Conservation (phyloP, 1,140 invertebrate species). For the Aphaenogaster floridana region DNA sequence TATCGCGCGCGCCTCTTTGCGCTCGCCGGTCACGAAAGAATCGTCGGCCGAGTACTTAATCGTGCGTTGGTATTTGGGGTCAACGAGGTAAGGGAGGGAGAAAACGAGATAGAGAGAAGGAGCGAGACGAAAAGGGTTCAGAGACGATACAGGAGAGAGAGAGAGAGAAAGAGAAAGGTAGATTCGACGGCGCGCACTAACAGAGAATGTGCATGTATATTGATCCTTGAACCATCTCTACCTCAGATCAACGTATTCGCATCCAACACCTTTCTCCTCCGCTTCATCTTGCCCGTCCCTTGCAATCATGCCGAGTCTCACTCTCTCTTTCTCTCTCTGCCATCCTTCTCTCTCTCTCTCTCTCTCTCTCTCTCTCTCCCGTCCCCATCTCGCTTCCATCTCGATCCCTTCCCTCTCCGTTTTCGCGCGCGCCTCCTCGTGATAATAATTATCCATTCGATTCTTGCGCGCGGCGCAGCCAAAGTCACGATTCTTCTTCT, state of each 20-base stretch:
- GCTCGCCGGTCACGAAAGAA: conserved; percentile 70
- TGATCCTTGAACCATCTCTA: conserved; percentile 77
- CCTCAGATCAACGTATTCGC: conserved; percentile 64
- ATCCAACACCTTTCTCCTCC: conserved; percentile 74
- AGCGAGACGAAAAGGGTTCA: conserved; percentile 20
- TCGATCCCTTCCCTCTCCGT: neutral
- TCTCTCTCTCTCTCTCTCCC: neutral
- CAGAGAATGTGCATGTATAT: conserved; percentile 36
- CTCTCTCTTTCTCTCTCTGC: neutral
- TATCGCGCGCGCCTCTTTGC: conserved; percentile 53
- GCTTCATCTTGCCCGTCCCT: conserved; percentile 54
- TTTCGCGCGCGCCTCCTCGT: conserved; percentile 53
- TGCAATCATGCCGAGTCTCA: neutral
- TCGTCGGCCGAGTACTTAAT: conserved; percentile 68
- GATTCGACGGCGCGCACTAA: conserved; percentile 55
- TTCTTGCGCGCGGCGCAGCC: conserved; percentile 45
- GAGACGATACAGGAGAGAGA: conserved; percentile 21
- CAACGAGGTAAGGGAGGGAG: conserved; percentile 64
- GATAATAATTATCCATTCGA: conserved; percentile 75
- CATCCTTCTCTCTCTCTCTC: neutral
- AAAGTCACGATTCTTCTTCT: conserved; percentile 73
- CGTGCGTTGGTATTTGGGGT: conserved; percentile 77
- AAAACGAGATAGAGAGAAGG: conserved; percentile 41
- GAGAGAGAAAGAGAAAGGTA: conserved; percentile 57
- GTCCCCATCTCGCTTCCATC: conserved; percentile 25